Conservation (phyloP, 1,140 invertebrate genomes). For the Penaeus vannamei region DNA sequence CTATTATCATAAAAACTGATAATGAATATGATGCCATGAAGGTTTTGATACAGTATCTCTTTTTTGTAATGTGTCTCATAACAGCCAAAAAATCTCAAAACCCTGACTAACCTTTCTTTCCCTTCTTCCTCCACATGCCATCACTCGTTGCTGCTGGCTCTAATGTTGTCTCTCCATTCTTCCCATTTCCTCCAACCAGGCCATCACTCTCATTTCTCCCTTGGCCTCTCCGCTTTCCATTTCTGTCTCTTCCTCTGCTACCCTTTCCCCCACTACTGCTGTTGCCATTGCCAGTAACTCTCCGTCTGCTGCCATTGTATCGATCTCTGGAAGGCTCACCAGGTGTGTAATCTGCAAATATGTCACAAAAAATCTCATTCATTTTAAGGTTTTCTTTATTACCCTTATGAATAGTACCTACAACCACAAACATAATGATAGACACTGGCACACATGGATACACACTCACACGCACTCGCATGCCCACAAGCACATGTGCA, state of each 20-base stretch:
- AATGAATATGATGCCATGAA: too few species aligned
- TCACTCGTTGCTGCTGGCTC: background rate
- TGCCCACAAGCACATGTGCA: too few species aligned
- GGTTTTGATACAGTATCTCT: too few species aligned
- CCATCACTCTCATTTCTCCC: background rate
- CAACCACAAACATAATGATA: too few species aligned
- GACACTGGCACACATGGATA: too few species aligned
- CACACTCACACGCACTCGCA: too few species aligned
- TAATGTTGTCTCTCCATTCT: slow-evolving; percentile 11
- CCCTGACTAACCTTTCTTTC: slow-evolving; percentile 26
- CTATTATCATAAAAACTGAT: too few species aligned
- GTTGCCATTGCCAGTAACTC: background rate
- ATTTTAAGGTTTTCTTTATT: too few species aligned
- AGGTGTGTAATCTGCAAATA: slow-evolving; percentile 2
- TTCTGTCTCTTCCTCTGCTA: slow-evolving; percentile 1
- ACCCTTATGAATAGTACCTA: too few species aligned
- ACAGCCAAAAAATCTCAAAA: background rate
- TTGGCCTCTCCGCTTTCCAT: background rate
- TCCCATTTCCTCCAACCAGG: background rate
- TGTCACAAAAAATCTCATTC: too few species aligned
- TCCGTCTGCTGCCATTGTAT: background rate
- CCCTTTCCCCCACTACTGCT: slow-evolving; percentile 1
- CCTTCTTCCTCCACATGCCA: slow-evolving; percentile 24
- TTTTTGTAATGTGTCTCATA: too few species aligned
- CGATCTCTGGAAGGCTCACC: slow-evolving; percentile 2